Evolutionary conservation across 2,113 vertebrate genomes (phyloP).

Genomic region (Callorhinus ursinus): DNA sequence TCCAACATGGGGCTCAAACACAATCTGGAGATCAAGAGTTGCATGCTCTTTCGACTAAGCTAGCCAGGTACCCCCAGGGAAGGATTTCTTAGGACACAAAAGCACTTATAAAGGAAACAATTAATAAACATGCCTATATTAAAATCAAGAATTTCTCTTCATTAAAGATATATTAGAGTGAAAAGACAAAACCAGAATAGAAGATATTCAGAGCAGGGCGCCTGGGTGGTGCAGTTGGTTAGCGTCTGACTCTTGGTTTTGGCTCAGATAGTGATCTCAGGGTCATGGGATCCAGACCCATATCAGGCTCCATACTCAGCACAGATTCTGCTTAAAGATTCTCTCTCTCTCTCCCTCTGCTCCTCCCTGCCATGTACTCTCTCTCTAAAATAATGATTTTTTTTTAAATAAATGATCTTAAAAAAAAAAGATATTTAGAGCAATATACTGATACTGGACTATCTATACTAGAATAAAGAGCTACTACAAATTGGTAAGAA

Average conservation of each 20-base stretch:
- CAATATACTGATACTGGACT: neutral
- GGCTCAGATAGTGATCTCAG: neutral
- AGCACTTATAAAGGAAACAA: neutral
- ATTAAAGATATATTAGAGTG: neutral
- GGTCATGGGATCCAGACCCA: neutral
- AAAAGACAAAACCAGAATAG: neutral
- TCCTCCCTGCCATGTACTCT: neutral
- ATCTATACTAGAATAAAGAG: neutral
- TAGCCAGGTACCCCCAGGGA: neutral
- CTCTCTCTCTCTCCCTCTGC: neutral
- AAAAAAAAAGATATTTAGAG: neutral
- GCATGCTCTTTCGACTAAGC: neutral
- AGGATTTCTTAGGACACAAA: neutral
- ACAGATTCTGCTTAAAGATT: neutral
- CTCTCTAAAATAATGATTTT: neutral
- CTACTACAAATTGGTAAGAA: neutral
- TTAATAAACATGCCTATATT: neutral
- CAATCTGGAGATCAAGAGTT: neutral
- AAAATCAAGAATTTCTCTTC: neutral
- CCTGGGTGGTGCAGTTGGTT: neutral
- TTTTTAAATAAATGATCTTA: too few species aligned
- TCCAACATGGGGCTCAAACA: neutral
- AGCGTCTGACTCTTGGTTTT: neutral
- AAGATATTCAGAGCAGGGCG: neutral
- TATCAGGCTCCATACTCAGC: neutral